A percentile compares a stretch with the other conserved stretches of the same genome.
These are phyloP conservation scores for Anolis sagrei DNA, from an alignment of 2,113 vertebrate species.

Conservation along the genomic window DNA sequence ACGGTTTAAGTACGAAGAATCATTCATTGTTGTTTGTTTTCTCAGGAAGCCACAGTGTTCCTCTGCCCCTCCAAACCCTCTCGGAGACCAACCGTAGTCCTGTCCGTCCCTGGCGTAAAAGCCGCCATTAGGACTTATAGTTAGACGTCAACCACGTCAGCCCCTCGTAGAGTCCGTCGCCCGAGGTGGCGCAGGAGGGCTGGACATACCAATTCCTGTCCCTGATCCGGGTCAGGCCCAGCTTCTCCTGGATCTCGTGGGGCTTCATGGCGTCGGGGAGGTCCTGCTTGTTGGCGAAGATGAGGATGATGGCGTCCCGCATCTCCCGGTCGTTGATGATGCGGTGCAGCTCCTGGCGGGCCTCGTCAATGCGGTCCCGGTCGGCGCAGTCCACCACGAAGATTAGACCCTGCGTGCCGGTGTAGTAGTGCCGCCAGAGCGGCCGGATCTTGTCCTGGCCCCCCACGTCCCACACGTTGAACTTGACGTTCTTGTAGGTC, in stretches of 20 bases:
- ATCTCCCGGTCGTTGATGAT: slow-evolving; percentile 99
- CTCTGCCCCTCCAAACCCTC: slow-evolving; percentile 18
- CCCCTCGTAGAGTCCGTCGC: slow-evolving; percentile 98
- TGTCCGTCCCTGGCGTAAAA: neutral
- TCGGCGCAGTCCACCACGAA: slow-evolving; percentile 99
- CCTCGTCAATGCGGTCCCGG: slow-evolving; percentile 98
- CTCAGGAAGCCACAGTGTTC: slow-evolving; percentile 71
- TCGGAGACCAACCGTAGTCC: slow-evolving; percentile 22
- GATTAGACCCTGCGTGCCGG: slow-evolving; percentile 97
- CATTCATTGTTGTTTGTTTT: slow-evolving; percentile 58
- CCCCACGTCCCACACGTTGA: slow-evolving; percentile 99
- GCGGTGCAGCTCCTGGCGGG: slow-evolving; percentile 97
- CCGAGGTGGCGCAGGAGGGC: slow-evolving; percentile 97
- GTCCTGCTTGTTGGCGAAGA: slow-evolving; percentile 99
- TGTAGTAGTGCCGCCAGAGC: slow-evolving; percentile 99
- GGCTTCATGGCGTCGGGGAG: slow-evolving; percentile 99
- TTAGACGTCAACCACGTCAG: slow-evolving; percentile 99
- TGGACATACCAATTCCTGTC: slow-evolving; percentile 99
- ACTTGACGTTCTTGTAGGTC: slow-evolving; percentile 99
- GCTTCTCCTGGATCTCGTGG: slow-evolving; percentile 99
- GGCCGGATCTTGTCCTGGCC: slow-evolving; percentile 99
- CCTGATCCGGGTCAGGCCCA: slow-evolving; percentile 97
- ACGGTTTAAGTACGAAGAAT: slow-evolving; percentile 70
- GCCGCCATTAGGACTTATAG: slow-evolving; percentile 96
- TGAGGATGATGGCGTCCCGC: slow-evolving; percentile 99